Evolutionary conservation across 2,113 vertebrate species (phyloP).

Genomic region (Gymnarchus niloticus): DNA sequence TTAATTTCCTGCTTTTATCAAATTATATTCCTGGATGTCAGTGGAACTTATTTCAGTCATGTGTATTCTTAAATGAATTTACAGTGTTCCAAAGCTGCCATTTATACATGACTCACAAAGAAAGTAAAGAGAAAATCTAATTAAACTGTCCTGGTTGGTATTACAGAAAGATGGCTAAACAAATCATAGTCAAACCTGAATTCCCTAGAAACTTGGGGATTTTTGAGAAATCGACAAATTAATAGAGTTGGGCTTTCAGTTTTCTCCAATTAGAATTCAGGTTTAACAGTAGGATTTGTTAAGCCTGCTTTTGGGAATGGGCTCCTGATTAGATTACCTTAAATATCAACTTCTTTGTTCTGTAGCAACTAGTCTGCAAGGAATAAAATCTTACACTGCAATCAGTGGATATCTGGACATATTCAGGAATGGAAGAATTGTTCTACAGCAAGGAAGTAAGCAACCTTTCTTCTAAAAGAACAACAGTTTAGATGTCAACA

Average conservation of each 20-base stretch:
- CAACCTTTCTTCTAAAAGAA: neutral
- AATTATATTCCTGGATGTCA: neutral
- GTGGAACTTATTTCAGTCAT: neutral
- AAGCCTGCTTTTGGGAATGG: no score
- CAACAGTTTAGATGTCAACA: neutral
- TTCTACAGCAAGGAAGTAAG: neutral
- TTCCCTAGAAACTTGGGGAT: no score
- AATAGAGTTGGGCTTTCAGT: no score
- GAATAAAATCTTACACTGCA: neutral
- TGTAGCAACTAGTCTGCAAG: neutral
- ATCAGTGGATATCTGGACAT: neutral
- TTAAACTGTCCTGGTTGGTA: neutral
- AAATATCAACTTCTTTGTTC: neutral
- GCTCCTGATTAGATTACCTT: neutral
- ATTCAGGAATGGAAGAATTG: neutral
- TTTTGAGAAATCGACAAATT: no score
- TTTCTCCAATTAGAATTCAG: no score
- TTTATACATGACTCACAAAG: neutral
- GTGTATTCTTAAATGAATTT: neutral
- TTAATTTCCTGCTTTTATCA: neutral
- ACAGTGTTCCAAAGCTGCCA: neutral
- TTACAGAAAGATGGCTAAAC: no score
- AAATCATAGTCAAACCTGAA: no score
- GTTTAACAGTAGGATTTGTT: no score
- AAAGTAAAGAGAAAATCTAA: neutral